phyloP scores from a whole-genome alignment of 2,113 vertebrate species.

The Micronycteris hirsuta region DNA sequence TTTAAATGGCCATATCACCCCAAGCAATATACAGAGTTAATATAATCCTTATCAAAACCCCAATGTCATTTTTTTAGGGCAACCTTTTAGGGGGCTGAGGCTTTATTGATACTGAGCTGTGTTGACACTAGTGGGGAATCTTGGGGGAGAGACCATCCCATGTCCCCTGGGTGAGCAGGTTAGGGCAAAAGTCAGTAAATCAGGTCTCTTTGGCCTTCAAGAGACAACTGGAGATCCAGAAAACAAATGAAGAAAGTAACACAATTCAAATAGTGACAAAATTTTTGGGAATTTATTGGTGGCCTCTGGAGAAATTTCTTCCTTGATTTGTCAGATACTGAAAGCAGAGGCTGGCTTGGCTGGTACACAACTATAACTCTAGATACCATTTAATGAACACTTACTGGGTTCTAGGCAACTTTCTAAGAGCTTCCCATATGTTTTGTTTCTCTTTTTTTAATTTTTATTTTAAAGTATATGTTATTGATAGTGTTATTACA shows the following conservation, averaged over 20 bases:
- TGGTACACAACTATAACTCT: not conserved
- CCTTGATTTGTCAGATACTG: not conserved
- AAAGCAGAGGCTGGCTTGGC: accelerated
- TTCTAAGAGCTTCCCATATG: not conserved
- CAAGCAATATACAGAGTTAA: not conserved
- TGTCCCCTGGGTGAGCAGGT: not conserved
- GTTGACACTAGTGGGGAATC: not conserved
- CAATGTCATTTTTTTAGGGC: not conserved
- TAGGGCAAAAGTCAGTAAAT: not conserved
- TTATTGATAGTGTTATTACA: too few relatives aligned
- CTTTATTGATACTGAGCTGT: not conserved
- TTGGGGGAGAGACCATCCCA: accelerated
- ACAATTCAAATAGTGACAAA: not conserved
- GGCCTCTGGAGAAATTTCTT: not conserved
- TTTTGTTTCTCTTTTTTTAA: too few relatives aligned
- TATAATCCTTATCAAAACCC: not conserved
- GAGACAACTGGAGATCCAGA: not conserved
- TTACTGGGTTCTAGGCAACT: not conserved
- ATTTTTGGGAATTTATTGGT: not conserved
- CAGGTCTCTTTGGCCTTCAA: not conserved
- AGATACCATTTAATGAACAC: not conserved
- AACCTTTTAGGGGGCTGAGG: not conserved
- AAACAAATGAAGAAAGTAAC: not conserved
- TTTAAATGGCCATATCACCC: not conserved
- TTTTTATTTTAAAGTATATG: too few relatives aligned